A percentile compares a stretch with the other conserved stretches of the same genome.
phyloP scores from a whole-genome alignment of 1,140 invertebrate species.

The Antheraea mylitta region DNA sequence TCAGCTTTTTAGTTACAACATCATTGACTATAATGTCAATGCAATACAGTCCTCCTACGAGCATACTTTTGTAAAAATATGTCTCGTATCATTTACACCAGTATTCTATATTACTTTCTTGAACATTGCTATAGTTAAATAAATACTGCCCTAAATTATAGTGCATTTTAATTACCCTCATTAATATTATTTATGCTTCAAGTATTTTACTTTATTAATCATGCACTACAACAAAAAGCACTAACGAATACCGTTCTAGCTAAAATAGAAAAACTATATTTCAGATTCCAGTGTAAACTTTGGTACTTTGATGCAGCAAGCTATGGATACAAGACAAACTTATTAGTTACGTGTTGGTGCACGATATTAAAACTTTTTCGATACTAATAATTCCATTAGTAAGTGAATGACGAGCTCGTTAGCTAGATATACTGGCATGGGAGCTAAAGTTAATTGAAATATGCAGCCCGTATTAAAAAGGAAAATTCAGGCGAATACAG shows the following conservation, averaged over 20 bases:
- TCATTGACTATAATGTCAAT: too few species aligned
- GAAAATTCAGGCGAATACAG: constrained; percentile 48
- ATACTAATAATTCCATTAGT: constrained; percentile 31
- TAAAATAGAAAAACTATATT: neutral
- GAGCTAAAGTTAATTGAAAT: constrained; percentile 52
- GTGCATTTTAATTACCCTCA: too few species aligned
- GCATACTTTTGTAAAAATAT: too few species aligned
- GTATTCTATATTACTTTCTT: too few species aligned
- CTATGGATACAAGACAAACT: constrained; percentile 69
- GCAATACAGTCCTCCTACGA: too few species aligned
- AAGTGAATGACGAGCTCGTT: constrained; percentile 58
- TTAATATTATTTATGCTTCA: too few species aligned
- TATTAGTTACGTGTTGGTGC: constrained; percentile 1
- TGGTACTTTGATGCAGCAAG: constrained; percentile 76
- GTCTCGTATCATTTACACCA: too few species aligned
- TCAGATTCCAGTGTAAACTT: neutral
- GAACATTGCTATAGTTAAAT: too few species aligned
- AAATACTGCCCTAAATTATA: too few species aligned
- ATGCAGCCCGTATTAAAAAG: constrained; percentile 56
- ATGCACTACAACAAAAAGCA: neutral
- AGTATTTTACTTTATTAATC: too few species aligned
- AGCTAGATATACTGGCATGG: constrained; percentile 57
- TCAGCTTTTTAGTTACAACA: too few species aligned
- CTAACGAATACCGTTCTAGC: neutral
- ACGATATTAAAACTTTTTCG: neutral